A percentile compares a stretch with the other conserved stretches of the same genome.
phyloP scores from a whole-genome alignment of 2,888 invertebrate species.

The Ochropacha duplaris region DNA sequence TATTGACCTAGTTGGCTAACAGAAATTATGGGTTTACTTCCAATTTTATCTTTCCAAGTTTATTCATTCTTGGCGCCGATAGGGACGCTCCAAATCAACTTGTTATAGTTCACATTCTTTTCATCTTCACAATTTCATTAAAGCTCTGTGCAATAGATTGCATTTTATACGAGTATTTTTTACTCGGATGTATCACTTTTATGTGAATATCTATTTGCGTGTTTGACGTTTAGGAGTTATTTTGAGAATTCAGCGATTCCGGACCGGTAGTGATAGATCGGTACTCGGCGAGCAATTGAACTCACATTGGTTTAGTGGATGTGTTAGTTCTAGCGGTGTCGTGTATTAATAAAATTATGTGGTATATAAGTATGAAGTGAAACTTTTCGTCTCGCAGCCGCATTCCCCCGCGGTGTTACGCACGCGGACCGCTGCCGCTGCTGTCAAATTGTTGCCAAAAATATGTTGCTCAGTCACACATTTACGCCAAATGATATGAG shows the following conservation, averaged over 20 bases:
- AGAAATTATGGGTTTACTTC: neutral
- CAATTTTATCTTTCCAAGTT: neutral
- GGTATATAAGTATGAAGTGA: constrained; percentile 6
- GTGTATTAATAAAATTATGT: constrained; percentile 23
- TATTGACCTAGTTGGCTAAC: neutral
- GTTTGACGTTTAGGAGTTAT: constrained; percentile 3
- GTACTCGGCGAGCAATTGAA: neutral
- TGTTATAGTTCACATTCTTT: neutral
- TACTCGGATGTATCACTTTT: constrained; percentile 2
- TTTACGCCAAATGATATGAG: constrained; percentile 8
- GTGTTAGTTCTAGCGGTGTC: constrained; percentile 29
- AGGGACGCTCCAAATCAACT: neutral
- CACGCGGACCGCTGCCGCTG: constrained; percentile 13
- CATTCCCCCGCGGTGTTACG: constrained; percentile 6
- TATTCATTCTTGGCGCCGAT: neutral
- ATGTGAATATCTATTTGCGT: constrained; percentile 4
- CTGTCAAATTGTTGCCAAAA: constrained; percentile 39
- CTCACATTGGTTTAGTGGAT: neutral
- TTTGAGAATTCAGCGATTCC: constrained; percentile 4
- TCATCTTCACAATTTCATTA: neutral
- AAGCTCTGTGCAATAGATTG: neutral
- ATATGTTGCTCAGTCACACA: constrained; percentile 21
- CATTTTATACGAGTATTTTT: constrained; percentile 1
- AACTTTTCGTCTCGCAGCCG: neutral
- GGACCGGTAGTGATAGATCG: neutral